Evolutionary conservation across 2,113 vertebrate species (phyloP), one percentile per base, ranked within the genome.

Genomic region (Pseudois nayaur): DNA sequence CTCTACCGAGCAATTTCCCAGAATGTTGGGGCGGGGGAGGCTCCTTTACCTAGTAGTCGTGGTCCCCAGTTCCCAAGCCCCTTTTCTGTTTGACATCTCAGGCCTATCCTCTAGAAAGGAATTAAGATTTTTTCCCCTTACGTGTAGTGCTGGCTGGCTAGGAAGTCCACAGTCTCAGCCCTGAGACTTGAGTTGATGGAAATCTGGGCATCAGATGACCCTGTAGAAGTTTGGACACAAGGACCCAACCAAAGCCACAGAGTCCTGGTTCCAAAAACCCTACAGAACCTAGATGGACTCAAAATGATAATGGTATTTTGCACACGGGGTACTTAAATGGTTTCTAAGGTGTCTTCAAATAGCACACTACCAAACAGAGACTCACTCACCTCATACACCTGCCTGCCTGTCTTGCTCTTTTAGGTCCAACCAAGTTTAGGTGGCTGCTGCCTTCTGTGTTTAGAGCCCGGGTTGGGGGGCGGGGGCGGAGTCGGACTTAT

Each of bases 301-400:
- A 89, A 87, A 74, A 29, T 55, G 40, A 82, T 21, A 52, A 25
- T 12, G 21, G 25, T 62, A 67, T 86, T 82, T 95, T 59, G 62
- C 1, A 6, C 8, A 60, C 5, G 15, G 33, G 21, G 14, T 23
- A 21, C 50, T 55, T 52, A 25, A 60, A 71, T 48, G n/a, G 31
- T 10, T 55, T 92, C 71, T 94, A 43, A 2, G 7, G 8, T 29
- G 11, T n/a, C 27, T 88, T 59, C 57, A 19, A 40, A 48, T 4
- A 87, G 27, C 40, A 57, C 21, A 48, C 15, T 40, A 9, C 52
- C n/a, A 76, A 27, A 50, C 55, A 62, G 48, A 50, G 33, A 17
- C 54, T 76, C n/a, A 55, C 45, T 76, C n/a, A 74, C 13, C 36
- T 45, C 89, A 67, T 36, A 96, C 59, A 91, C 82, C 48, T 86